Evolutionary conservation across 2,113 vertebrate species (phyloP), one percentile per base, ranked within the genome.

Genomic region (Bettongia penicillata): DNA sequence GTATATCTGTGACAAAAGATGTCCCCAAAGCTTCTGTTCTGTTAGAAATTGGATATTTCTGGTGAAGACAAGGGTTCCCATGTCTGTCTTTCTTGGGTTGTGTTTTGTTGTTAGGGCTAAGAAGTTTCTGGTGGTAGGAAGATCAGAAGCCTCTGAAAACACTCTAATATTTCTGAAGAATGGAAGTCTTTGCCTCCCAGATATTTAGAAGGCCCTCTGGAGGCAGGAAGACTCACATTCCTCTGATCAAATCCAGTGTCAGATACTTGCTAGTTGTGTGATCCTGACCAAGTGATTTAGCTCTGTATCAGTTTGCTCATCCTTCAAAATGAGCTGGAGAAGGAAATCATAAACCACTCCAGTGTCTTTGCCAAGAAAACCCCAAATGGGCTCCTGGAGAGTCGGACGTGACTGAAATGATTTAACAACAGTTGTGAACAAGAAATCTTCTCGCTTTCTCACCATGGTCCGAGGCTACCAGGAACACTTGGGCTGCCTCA

Each of bases 131-230:
- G 4, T 68, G 31, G 61, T n/a, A 37, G 61, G 31, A 68, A 68
- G 14, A 68, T 84, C 37, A n/a, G 16, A 43, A 84, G n/a, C 37
- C 37, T 43, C 8, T 2, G 12, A 7, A 84, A 16, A 16, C 14
- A 43, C 37, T 77, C 31, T 37, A 8, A 6, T 0, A 84, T 84
- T 84, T 84, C 68, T 84, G 68, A 84, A 77, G 68, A 77, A n/a
- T 47, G 19, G 52, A 97, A 95, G 50, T 94, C 95, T 95, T 94
- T 84, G 93, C 94, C 51, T 91, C 91, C 93, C 91, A 91, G 55
- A 96, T 97, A 84, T 97, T 97, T 93, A 94, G 93, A 97, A 96
- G 93, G 90, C 16, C 49, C 5, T 93, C 89, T 93, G 93, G 96
- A 92, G 95, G 95, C 95, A 96, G 97, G 97, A 77, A 77, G 14